These are phyloP conservation scores for Anguilla obscura DNA, from an alignment of 2,797 vertebrate species.

Conservation along the genomic window DNA sequence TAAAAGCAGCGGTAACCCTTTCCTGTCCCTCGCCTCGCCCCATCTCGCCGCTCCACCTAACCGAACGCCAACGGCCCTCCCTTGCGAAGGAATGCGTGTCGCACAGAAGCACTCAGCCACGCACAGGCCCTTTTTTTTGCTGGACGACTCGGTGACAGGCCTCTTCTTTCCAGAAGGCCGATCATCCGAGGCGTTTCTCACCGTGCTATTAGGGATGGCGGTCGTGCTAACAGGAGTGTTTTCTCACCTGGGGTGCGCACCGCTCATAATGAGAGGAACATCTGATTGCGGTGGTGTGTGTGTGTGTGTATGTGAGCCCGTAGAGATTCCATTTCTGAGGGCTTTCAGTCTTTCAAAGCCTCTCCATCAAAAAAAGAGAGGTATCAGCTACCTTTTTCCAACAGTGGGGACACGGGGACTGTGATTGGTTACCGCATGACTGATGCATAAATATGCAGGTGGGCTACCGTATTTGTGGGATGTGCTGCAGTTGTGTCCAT, in stretches of 20 bases:
- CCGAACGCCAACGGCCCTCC: neutral
- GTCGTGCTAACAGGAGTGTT: neutral
- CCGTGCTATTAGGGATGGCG: neutral
- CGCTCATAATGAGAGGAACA: neutral
- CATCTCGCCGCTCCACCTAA: neutral
- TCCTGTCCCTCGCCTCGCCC: constrained; percentile 4
- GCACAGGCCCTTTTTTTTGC: neutral
- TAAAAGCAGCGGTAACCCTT: constrained; percentile 20
- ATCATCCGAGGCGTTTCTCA: neutral
- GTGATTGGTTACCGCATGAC: neutral
- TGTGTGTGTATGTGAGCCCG: neutral
- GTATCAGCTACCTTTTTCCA: neutral
- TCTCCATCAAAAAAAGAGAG: neutral
- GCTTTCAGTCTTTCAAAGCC: neutral
- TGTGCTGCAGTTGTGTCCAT: neutral
- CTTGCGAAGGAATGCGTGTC: neutral
- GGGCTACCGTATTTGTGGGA: neutral
- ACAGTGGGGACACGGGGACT: neutral
- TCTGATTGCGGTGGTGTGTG: neutral
- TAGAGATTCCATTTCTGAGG: neutral
- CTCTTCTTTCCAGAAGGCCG: neutral
- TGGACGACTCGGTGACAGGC: neutral
- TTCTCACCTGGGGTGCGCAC: neutral
- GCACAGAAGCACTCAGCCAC: neutral
- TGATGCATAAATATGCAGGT: neutral